Evolutionary conservation across 2,888 invertebrate species (phyloP).

Genomic region (Melieria omissa): DNA sequence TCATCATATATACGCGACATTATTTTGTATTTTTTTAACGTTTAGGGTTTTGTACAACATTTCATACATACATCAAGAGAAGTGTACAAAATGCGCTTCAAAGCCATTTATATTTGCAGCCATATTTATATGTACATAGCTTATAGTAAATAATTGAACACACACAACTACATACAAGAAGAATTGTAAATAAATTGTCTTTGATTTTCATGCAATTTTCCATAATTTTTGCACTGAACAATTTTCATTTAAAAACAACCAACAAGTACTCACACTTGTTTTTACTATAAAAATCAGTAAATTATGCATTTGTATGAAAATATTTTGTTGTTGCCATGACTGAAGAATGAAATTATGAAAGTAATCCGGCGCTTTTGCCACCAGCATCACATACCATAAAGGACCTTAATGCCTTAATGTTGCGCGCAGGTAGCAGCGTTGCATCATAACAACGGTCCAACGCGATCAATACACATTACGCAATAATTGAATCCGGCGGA

Average conservation of each 20-base stretch:
- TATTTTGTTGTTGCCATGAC: too few relatives aligned
- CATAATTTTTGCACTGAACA: too few relatives aligned
- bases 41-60: too few relatives aligned
- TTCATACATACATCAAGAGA: not conserved
- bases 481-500: not conserved
- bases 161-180: too few relatives aligned
- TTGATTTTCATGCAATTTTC: too few relatives aligned
- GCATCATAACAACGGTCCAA: not conserved
- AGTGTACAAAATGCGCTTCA: not conserved
- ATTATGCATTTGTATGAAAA: too few relatives aligned
- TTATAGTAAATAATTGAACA: too few relatives aligned
- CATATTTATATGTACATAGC: constrained; percentile 8
- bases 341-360: constrained; percentile 20
- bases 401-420: constrained; percentile 17
- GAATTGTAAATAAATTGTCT: too few relatives aligned
- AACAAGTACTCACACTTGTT: not conserved
- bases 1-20: too few relatives aligned
- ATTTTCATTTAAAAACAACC: too few relatives aligned
- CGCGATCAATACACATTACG: not conserved
- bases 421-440: constrained; percentile 1
- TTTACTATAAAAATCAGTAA: not conserved
- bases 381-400: constrained; percentile 5
- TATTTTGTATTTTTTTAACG: too few relatives aligned
- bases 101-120: constrained; percentile 19
- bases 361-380: constrained; percentile 21